phyloP scores from a whole-genome alignment of 2,797 vertebrate species.

The Heliangelus exortis region DNA sequence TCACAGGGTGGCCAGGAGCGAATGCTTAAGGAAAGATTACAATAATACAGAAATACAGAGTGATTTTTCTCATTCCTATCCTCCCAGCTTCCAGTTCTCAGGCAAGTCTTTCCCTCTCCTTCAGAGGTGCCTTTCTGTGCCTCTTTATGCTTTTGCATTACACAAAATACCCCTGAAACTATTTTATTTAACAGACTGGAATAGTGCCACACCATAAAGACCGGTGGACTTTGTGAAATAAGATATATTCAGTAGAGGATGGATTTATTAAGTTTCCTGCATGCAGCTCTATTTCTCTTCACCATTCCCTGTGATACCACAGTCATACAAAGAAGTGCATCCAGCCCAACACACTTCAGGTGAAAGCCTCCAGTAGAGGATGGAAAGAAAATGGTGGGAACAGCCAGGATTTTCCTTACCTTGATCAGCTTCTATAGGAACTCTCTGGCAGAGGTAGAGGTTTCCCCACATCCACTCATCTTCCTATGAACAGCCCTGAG shows the following conservation, averaged over 20 bases:
- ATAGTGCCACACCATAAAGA: neutral
- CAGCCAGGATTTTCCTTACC: neutral
- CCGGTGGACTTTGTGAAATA: neutral
- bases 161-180: neutral
- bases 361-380: neutral
- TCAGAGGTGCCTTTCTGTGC: neutral
- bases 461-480: neutral
- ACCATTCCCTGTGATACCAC: neutral
- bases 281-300: neutral
- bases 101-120: neutral
- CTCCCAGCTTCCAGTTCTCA: neutral
- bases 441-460: neutral
- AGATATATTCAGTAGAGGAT: neutral
- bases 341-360: neutral
- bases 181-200: neutral
- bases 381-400: neutral
- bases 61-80: neutral
- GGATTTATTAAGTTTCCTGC: neutral
- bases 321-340: neutral
- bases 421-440: neutral
- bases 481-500: rapidly evolving
- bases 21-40: neutral
- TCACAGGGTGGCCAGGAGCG: neutral
- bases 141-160: neutral
- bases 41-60: neutral